Evolutionary conservation across 2,888 invertebrate species (phyloP).

Genomic region (Isotomurus palustris): DNA sequence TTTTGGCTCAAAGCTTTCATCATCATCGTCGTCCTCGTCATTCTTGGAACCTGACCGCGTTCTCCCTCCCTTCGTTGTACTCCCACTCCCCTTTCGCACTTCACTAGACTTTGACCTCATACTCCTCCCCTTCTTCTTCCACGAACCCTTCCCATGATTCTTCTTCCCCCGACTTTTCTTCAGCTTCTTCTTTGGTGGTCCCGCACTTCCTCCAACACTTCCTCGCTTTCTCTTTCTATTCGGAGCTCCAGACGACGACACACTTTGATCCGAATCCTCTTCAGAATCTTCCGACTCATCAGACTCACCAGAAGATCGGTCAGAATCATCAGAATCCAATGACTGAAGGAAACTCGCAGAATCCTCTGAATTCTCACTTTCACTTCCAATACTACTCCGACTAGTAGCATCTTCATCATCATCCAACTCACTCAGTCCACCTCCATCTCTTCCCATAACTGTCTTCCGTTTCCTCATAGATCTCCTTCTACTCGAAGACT

Average conservation of each 20-base stretch:
- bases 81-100: not conserved
- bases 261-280: slow-evolving; percentile 16
- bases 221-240: slow-evolving; percentile 20
- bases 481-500: slow-evolving; percentile 11
- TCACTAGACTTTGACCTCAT: slow-evolving; percentile 45
- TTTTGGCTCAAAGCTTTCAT: slow-evolving; percentile 31
- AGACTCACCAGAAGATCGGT: slow-evolving; percentile 10
- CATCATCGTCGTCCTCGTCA: slow-evolving; percentile 45
- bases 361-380: slow-evolving; percentile 31
- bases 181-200: not conserved
- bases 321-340: slow-evolving; percentile 18
- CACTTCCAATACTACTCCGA: slow-evolving; percentile 34
- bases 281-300: slow-evolving; percentile 26
- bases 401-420: slow-evolving; percentile 41
- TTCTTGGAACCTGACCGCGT: slow-evolving; percentile 32
- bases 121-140: slow-evolving; percentile 46
- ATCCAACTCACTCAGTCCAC: slow-evolving; percentile 31
- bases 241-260: slow-evolving; percentile 20
- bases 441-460: slow-evolving; percentile 16
- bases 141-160: slow-evolving; percentile 49
- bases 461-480: slow-evolving; percentile 26
- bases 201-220: slow-evolving; percentile 12
- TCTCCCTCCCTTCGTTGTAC: slow-evolving; percentile 1
- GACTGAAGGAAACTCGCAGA: slow-evolving; percentile 21
- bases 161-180: slow-evolving; percentile 47